Evolutionary conservation across 1,140 invertebrate species (phyloP), one percentile per base, ranked within the genome.

Genomic region (Hyposmocoma kahamanoa): DNA sequence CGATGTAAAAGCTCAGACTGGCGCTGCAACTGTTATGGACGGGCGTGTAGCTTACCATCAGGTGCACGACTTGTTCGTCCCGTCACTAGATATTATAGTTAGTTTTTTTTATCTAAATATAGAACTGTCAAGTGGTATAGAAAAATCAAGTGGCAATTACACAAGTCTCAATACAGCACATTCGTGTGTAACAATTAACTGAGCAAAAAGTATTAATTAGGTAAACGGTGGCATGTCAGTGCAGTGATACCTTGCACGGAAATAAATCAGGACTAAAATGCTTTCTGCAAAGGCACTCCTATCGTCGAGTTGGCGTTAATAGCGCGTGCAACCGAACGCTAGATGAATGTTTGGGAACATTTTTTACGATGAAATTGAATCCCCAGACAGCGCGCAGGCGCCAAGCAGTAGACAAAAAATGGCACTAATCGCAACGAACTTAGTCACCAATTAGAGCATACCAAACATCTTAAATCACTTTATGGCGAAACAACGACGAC

Each of bases 181-280:
- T n/a, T n/a, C n/a, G n/a, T n/a, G n/a, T n/a, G n/a, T n/a, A n/a
- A n/a, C n/a, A n/a, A n/a, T n/a, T n/a, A n/a, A n/a, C n/a, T n/a
- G n/a, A n/a, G n/a, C n/a, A n/a, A n/a, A n/a, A n/a, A n/a, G n/a
- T n/a, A n/a, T n/a, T n/a, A n/a, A n/a, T 72, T 78, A 83, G 75
- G 78, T 83, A 78, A 68, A 73, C 42, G 57, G 67, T 63, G 61
- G 63, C 61, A 78, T 64, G 75, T 78, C 73, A 78, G 61, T 75
- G 70, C 38, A 53, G 42, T 55, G 52, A 59, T 61, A 59, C 51
- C 51, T 52, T 62, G 58, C 60, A 52, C 47, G 45, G 56, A 65
- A 67, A 80, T 81, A 81, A 80, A 80, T 84, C 75, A 81, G 64
- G 59, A 64, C 67, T 70, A 74, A 78, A 81, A 79, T 76, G 75